Evolutionary conservation across 1,140 invertebrate species (phyloP).

Genomic region (Battus philenor): DNA sequence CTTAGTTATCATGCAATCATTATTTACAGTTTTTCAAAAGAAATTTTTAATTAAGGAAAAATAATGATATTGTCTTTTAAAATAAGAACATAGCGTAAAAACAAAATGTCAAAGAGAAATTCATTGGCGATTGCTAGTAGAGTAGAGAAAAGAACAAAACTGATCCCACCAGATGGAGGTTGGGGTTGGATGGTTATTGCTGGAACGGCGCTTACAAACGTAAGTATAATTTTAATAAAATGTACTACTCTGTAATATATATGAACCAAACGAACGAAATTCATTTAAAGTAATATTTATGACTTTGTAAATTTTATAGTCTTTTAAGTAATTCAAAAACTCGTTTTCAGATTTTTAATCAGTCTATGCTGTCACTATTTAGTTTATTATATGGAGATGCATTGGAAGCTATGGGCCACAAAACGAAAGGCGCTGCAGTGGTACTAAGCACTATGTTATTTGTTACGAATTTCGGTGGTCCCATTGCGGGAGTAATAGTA

Average conservation of each 20-base stretch:
- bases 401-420: constrained; percentile 78
- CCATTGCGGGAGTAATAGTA: constrained; percentile 80
- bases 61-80: too few species aligned
- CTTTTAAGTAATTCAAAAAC: not conserved
- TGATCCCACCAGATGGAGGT: constrained; percentile 78
- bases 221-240: constrained; percentile 72
- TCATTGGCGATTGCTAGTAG: constrained; percentile 27
- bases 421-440: constrained; percentile 81
- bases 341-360: constrained; percentile 80
- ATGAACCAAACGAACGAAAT: too few species aligned
- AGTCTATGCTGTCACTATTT: constrained; percentile 83
- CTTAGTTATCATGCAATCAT: too few species aligned
- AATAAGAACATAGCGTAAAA: too few species aligned
- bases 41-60: too few species aligned
- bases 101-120: constrained; percentile 42
- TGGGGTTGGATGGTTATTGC: constrained; percentile 82
- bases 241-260: too few species aligned
- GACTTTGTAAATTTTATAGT: not conserved
- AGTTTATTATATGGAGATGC: constrained; percentile 82
- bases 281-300: too few species aligned
- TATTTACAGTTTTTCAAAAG: too few species aligned
- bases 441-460: constrained; percentile 82
- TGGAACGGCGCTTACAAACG: constrained; percentile 79
- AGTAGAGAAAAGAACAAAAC: constrained; percentile 47
- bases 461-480: constrained; percentile 82